Evolutionary conservation across 2,797 vertebrate species (phyloP).

Genomic region (Paedocypris micromegethes): DNA sequence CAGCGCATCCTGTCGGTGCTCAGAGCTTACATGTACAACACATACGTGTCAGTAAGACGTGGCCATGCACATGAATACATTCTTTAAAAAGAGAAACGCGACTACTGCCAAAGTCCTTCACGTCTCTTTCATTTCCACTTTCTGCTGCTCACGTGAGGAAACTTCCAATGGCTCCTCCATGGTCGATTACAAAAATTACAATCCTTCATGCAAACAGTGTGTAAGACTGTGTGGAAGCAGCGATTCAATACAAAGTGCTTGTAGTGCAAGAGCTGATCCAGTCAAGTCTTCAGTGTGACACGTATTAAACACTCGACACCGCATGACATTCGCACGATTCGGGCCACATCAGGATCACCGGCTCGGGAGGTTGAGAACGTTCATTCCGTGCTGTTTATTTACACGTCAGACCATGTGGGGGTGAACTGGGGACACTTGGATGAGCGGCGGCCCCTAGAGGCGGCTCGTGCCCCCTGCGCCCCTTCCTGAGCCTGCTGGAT

Average conservation of each 20-base stretch:
- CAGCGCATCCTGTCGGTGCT: slow-evolving; percentile 22
- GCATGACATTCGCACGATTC: slow-evolving; percentile 7
- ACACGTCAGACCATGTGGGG: slow-evolving; percentile 49
- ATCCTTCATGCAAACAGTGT: slow-evolving; percentile 34
- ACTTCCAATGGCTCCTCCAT: not conserved
- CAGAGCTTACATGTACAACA: slow-evolving; percentile 25
- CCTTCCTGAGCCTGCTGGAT: slow-evolving; percentile 84
- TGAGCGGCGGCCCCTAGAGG: slow-evolving; percentile 51
- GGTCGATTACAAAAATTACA: slow-evolving; percentile 4
- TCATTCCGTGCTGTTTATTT: slow-evolving; percentile 43
- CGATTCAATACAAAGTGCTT: slow-evolving; percentile 29
- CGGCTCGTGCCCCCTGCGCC: slow-evolving; percentile 40
- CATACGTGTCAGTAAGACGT: slow-evolving; percentile 33
- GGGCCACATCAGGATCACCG: slow-evolving; percentile 12
- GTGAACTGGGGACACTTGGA: slow-evolving; percentile 54
- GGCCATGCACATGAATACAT: slow-evolving; percentile 27
- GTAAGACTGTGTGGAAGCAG: slow-evolving; percentile 27
- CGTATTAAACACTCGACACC: slow-evolving; percentile 28
- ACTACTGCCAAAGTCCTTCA: slow-evolving; percentile 22
- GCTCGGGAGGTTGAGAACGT: slow-evolving; percentile 11
- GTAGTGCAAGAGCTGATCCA: slow-evolving; percentile 32
- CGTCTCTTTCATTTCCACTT: not conserved
- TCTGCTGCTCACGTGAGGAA: slow-evolving; percentile 15
- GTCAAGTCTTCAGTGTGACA: slow-evolving; percentile 10
- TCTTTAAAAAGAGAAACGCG: slow-evolving; percentile 18